Evolutionary conservation across 1,140 invertebrate species (phyloP).

Genomic region (Globodera ellingtonae): DNA sequence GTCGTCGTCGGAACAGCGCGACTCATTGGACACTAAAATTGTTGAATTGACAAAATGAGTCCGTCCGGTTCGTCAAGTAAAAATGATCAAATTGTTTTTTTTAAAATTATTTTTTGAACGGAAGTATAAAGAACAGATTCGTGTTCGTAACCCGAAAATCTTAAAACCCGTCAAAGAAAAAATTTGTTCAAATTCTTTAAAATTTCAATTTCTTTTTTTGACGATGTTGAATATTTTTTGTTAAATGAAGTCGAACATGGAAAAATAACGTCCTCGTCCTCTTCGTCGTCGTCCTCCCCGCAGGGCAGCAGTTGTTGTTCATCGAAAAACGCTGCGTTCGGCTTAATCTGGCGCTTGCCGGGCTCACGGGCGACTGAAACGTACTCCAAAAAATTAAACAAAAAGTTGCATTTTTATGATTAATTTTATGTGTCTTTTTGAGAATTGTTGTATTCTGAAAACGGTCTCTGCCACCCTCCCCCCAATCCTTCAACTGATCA

Average conservation of each 20-base stretch:
- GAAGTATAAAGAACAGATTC: not conserved
- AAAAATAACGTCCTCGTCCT: slow-evolving; percentile 23
- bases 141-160: no score
- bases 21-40: not conserved
- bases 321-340: slow-evolving; percentile 38
- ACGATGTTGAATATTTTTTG: slow-evolving; percentile 9
- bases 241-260: slow-evolving; percentile 9
- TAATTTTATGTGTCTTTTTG: no score
- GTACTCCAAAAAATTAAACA: not conserved
- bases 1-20: not conserved
- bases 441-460: no score
- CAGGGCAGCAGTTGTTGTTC: not conserved
- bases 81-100: not conserved
- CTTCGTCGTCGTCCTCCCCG: slow-evolving; percentile 39
- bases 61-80: not conserved
- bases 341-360: slow-evolving; percentile 42
- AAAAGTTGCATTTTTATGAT: not conserved
- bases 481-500: no score
- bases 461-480: no score
- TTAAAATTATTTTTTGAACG: no score
- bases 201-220: slow-evolving; percentile 1
- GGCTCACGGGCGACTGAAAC: slow-evolving; percentile 29
- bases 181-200: not conserved
- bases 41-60: not conserved
- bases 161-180: not conserved